Base-by-base conservation (phyloP, 2,888 invertebrate genomes). In the Empis livida region DNA sequence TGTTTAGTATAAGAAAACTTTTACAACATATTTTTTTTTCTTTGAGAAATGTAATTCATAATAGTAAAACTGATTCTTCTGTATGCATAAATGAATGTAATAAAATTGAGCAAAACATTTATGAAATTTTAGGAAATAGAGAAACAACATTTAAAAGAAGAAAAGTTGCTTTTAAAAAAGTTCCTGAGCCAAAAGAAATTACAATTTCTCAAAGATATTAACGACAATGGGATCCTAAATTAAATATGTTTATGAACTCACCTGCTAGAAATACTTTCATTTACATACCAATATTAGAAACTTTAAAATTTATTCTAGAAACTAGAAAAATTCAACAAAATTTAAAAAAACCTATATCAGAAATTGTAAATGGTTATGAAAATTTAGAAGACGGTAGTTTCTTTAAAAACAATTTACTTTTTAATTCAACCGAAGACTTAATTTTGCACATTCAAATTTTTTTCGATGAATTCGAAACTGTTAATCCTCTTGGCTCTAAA, bases 401-500 rank as follows among this genome's bases (percentile, higher is more conserved):
- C 37, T 44, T 37, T 23, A 5, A 38, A 23, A 48, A 32, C 20
- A 41, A 41, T 23, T 5, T 10, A 15, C 14, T 42, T 38, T 31
- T 48, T 31, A 35, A 41, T 37, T 42, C 40, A n/a, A n/a, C n/a
- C 10, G 13, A 10, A 16, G 38, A 31, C 10, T 42, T 38, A 5
- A 9, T 30, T 16, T 32, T 53, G 15, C 48, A 52, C 44, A 30
- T 54, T 30, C 49, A 53, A 17, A 14, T 53, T 13, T 55, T 52
- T 46, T 53, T 46, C 38, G 54, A 54, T 49, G 52, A 55, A 14
- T 53, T 56, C 45, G 54, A 55, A 50, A 50, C 46, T 9, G 37
- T 45, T 37, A 54, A 54, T 16, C 56, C 55, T 23, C 41, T 55
- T 37, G 55, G 55, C 6, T 49, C 45, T 30, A 55, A 54, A 50